Conservation (phyloP, 2,797 vertebrate species). For the Enteromius argenteus region DNA sequence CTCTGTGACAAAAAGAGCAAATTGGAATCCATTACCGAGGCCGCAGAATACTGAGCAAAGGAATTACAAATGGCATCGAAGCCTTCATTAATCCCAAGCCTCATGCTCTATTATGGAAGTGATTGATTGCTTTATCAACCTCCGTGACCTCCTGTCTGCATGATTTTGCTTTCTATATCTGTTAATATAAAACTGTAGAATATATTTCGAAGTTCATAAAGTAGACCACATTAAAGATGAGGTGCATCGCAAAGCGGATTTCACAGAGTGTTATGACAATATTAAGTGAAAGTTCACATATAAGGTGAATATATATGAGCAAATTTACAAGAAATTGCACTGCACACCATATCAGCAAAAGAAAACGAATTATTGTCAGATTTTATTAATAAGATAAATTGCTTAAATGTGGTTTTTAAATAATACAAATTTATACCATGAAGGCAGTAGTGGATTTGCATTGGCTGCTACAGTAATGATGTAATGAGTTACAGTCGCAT, state of each 20-base stretch:
- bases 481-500: neutral
- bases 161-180: neutral
- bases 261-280: neutral
- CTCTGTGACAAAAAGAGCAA: constrained; percentile 53
- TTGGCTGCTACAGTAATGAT: neutral
- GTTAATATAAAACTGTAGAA: neutral
- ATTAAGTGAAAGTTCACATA: neutral
- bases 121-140: constrained; percentile 41
- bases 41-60: constrained; percentile 46
- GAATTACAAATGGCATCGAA: constrained; percentile 54
- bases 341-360: neutral
- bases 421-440: neutral
- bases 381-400: neutral
- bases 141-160: constrained; percentile 15
- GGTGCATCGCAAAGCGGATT: neutral
- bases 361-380: neutral
- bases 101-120: constrained; percentile 28
- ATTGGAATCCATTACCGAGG: constrained; percentile 60
- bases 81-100: constrained; percentile 51
- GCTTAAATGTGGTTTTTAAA: neutral
- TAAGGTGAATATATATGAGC: neutral
- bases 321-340: neutral
- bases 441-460: neutral
- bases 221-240: neutral
- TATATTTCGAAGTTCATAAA: neutral